Conservation (phyloP, 1,140 invertebrate genomes). For the Drosophila neocordata region DNA sequence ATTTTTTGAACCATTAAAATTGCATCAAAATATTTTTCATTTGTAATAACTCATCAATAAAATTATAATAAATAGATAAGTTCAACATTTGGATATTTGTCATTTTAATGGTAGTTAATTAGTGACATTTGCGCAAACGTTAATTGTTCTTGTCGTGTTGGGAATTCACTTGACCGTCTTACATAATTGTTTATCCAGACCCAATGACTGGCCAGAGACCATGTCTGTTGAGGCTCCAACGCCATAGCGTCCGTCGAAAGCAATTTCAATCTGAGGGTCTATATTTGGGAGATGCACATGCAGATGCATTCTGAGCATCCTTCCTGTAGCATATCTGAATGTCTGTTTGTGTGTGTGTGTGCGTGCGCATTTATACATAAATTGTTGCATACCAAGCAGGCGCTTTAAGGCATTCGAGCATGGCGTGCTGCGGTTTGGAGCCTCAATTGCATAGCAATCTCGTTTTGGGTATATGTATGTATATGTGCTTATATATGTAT, state of each 20-base stretch:
- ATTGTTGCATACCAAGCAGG: slow-evolving; percentile 73
- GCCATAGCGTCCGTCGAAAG: slow-evolving; percentile 2
- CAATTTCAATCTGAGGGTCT: slow-evolving; percentile 8
- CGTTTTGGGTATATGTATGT: slow-evolving; percentile 34
- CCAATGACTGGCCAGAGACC: slow-evolving; percentile 63
- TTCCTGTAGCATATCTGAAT: slow-evolving; percentile 1
- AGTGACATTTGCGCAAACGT: slow-evolving; percentile 64
- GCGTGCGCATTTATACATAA: slow-evolving; percentile 51
- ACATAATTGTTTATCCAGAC: slow-evolving; percentile 73
- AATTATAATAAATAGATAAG: background rate
- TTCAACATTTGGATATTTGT: slow-evolving; percentile 15
- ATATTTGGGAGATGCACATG: background rate
- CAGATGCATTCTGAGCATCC: slow-evolving; percentile 12
- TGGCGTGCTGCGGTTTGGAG: slow-evolving; percentile 76
- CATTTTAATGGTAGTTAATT: slow-evolving; percentile 66
- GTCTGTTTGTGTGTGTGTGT: slow-evolving; percentile 16
- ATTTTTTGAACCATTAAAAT: too few relatives aligned
- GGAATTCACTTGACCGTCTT: slow-evolving; percentile 51
- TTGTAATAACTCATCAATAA: too few relatives aligned
- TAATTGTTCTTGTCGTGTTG: slow-evolving; percentile 72
- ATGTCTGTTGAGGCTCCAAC: slow-evolving; percentile 1
- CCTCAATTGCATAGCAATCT: slow-evolving; percentile 79
- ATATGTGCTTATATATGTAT: background rate
- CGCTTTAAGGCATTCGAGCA: slow-evolving; percentile 77
- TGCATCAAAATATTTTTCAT: too few relatives aligned